A percentile compares a stretch with the other conserved stretches of the same genome.
Conservation (phyloP, 2,113 vertebrate species). For the Rhinolophus sinicus region DNA sequence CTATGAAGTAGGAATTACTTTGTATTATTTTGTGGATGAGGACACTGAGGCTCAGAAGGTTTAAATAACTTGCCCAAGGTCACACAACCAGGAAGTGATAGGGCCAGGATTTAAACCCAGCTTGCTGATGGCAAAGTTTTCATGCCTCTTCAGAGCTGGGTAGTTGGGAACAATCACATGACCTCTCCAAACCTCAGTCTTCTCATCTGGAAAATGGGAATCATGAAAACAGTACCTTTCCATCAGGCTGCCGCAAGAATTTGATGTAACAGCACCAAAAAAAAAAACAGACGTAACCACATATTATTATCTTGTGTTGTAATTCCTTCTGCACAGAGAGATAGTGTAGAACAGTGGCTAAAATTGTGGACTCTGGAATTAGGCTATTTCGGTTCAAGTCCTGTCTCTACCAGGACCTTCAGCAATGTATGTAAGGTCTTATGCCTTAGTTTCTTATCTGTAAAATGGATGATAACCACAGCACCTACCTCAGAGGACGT, state of each 20-base stretch:
- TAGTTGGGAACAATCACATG: rapidly evolving
- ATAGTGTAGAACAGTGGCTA: neutral
- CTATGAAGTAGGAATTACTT: neutral
- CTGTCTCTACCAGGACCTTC: neutral
- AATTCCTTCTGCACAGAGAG: neutral
- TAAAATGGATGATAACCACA: neutral
- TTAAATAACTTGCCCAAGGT: neutral
- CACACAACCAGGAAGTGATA: neutral
- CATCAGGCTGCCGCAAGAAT: neutral
- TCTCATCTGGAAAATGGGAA: neutral
- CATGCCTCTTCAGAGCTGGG: neutral
- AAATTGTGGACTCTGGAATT: neutral
- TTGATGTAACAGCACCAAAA: neutral
- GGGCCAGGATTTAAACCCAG: neutral
- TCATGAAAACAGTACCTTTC: neutral
- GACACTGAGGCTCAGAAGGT: neutral
- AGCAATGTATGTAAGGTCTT: neutral
- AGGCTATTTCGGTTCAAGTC: neutral
- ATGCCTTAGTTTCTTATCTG: neutral
- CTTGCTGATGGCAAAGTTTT: too few species aligned
- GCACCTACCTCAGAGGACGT: neutral
- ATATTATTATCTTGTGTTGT: neutral
- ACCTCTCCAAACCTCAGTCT: neutral
- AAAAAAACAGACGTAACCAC: neutral
- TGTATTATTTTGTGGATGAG: neutral